Evolutionary conservation across 2,888 invertebrate species (phyloP), one percentile per base, ranked within the genome.

Genomic region (Nudaria mundana): DNA sequence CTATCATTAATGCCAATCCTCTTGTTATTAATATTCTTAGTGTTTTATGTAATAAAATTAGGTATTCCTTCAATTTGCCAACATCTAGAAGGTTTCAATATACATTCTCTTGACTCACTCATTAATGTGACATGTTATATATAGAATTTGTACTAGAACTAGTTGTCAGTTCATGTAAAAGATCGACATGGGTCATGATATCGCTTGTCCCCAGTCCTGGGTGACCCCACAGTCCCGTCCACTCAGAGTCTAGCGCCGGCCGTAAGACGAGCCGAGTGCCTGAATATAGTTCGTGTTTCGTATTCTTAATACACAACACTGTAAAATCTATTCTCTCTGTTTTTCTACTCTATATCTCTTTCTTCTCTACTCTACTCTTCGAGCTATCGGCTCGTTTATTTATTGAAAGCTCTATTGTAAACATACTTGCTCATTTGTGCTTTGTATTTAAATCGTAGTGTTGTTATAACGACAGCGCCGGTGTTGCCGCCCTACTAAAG

Each of bases 381-480:
- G 36, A 57, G 37, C 60, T 42, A 52, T 48, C 61, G 61, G 53
- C 58, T 55, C 49, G 43, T 59, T 57, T 74, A 75, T 74, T 76
- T 73, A 78, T 73, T 74, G 65, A 74, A 67, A 53, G 54, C 53
- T 57, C 70, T 66, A 60, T 58, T 50, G 56, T 66, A 65, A 59
- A 77, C 71, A 48, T 68, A 70, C 72, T 83, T 81, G 85, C 85
- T 84, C 86, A 82, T 77, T 70, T 65, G 75, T 74, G 85, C 85
- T 85, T 82, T 77, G 74, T 85, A 81, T 80, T 80, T 76, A 53
- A 69, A 73, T 56, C 52, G 67, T 78, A 74, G 76, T 73, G 56
- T 67, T 59, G 52, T 58, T 57, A 51, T 43, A 53, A 44, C 26
- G 41, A 56, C 64, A 74, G 70, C 71, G 56, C n/a, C 48, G 54